Base-by-base conservation (phyloP, 2,797 vertebrate genomes). In the Chloroceryle amazona region DNA sequence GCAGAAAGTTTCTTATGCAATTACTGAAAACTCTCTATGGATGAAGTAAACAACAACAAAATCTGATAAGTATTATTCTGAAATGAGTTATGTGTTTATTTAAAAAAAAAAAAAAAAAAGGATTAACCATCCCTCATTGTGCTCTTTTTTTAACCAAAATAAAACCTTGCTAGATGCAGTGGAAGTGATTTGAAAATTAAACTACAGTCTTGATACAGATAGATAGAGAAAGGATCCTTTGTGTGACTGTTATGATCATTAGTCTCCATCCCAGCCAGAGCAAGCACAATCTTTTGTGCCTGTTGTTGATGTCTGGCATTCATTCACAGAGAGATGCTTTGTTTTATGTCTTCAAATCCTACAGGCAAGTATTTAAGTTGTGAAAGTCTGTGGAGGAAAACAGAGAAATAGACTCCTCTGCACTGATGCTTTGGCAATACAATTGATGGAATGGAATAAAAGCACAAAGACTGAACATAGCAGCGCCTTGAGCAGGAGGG, bases 151-250 rank as follows among this genome's bases (percentile, higher is more conserved):
- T 39, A 71, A 72, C 7, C 18, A 83, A 96, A 90, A 71, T 29
- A 66, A 89, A 82, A 49, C 12, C 41, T 62, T 63, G 21, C 25
- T 39, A 72, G 41, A 65, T 19, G 57, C 15, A 67, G 80, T 65
- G 63, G 37, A 75, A 65, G 26, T 42, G 6, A 42, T 81, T 67
- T 80, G 65, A 86, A 97, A 96, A 97, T 93, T 80, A 80, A 96
- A 82, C 42, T 49, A 29, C 21, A 75, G 72, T 33, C 51, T 72
- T 46, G 74, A 51, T n/a, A 84, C 13, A 71, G 28, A 79, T 28
- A 67, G 41, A 44, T 0, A 26, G 52, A 81, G 29, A 95, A 84
- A 71, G 65, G 78, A 63, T 26, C 13, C 22, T 79, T 84, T 94
- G 80, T 81, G 54, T 76, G 41, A n/a, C 49, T 62, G 37, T 79